phyloP scores from a whole-genome alignment of 2,888 invertebrate species.

The Parnassius apollo region DNA sequence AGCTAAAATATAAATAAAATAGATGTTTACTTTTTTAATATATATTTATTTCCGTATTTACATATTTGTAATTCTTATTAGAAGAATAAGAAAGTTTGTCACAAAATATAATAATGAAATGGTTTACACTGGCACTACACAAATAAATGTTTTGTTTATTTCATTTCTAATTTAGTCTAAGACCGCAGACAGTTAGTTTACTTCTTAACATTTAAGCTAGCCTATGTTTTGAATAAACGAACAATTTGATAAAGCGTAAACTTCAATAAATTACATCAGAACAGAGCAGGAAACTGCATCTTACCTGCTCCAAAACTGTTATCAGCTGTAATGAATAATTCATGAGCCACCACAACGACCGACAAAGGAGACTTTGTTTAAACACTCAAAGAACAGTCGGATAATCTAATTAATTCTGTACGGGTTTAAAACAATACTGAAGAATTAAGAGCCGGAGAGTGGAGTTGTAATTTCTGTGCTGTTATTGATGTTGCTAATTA shows the following conservation, averaged over 20 bases:
- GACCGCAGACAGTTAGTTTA: too few species aligned
- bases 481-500: conserved; percentile 22
- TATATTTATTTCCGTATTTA: too few species aligned
- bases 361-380: conserved; percentile 22
- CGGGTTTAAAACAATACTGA: conserved; percentile 36
- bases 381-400: conserved; percentile 25
- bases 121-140: too few species aligned
- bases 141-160: too few species aligned
- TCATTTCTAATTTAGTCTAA: too few species aligned
- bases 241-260: conserved; percentile 21
- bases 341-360: conserved; percentile 29
- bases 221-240: neutral
- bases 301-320: conserved; percentile 38
- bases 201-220: too few species aligned
- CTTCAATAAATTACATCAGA: conserved; percentile 15
- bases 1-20: too few species aligned
- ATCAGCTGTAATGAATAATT: conserved; percentile 42
- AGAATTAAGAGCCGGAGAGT: conserved; percentile 31
- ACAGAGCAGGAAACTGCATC: conserved; percentile 29
- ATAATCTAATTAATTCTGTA: conserved; percentile 44
- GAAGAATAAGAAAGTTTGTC: too few species aligned
- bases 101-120: too few species aligned
- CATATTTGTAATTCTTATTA: too few species aligned
- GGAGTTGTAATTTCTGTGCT: conserved; percentile 8
- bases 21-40: too few species aligned